Base-by-base conservation (phyloP, 2,797 vertebrate genomes). In the Rallus crepitans region DNA sequence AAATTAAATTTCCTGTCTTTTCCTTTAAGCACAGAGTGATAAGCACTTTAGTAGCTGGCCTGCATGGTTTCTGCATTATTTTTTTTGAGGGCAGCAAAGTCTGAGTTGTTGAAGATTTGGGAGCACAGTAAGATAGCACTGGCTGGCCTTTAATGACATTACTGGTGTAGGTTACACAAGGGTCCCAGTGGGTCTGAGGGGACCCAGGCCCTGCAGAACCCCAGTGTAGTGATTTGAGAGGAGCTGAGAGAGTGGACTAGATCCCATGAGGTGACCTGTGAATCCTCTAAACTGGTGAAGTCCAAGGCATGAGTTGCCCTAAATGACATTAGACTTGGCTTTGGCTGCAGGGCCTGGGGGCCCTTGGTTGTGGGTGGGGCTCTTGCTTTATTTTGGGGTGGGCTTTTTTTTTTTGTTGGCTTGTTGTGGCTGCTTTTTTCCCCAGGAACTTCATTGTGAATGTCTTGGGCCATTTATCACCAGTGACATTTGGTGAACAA, bases 401-500 rank as follows among this genome's bases (percentile, higher is more conserved):
- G 20, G 20, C 15, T 52, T 52, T 50, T 25, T 50, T 25, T 27
- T 60, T 47, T 47, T 20, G 45, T 47, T 47, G 45, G 17, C 10
- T 47, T 47, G 45, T 47, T 42, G 40, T 42, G 40, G 45, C 17
- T 47, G 19, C 5, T 47, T 47, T 21, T 52, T 15, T 53, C 37
- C 13, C 13, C 18, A 15, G 30, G 63, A 55, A 20, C 19, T 9
- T 89, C 24, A 3, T 24, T 50, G n/a, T 60, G 23, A 68, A 15
- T n/a, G 11, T 57, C 27, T 78, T 68, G 81, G 15, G 48, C 8
- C 7, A 3, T 71, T 85, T 75, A 16, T 63, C 42, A 66, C 53
- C 33, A 7, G 0, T 1, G 13, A 25, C 3, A 3, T 27, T 13
- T 25, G 20, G 6, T 35, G 30, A 53, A 15, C 42, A 11, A 14